Conservation (phyloP, 1,140 invertebrate genomes). For the Bombus affinis region DNA sequence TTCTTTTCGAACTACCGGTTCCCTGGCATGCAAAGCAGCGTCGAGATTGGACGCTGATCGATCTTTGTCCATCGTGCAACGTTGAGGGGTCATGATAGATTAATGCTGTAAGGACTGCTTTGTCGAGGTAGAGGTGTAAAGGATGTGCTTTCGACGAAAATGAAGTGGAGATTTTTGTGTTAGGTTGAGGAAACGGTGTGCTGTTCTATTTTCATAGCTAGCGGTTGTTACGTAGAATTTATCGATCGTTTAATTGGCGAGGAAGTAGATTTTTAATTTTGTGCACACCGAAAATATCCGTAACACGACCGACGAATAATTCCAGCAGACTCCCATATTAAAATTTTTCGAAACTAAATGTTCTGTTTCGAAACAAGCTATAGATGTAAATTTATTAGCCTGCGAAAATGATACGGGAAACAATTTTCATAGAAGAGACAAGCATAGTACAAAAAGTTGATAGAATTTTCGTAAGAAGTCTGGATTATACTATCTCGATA, state of each 20-base stretch:
- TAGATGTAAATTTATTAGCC: neutral
- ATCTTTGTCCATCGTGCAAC: neutral
- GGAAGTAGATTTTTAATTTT: neutral
- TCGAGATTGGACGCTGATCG: constrained; percentile 8
- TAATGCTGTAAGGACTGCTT: constrained; percentile 5
- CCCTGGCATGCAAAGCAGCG: neutral
- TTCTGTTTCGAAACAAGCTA: neutral
- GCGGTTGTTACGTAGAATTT: neutral
- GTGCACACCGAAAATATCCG: neutral
- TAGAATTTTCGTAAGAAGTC: neutral
- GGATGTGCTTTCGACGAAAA: neutral
- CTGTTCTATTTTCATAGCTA: neutral
- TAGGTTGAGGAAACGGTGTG: neutral
- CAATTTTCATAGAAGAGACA: neutral
- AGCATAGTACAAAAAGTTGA: neutral
- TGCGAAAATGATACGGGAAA: neutral
- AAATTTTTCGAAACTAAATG: neutral
- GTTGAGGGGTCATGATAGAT: neutral
- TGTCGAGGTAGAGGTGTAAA: neutral
- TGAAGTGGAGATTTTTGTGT: neutral
- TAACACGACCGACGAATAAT: neutral
- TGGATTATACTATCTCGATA: neutral
- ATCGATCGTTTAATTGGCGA: neutral
- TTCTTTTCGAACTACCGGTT: neutral
- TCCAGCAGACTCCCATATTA: neutral